phyloP scores from a whole-genome alignment of 2,888 invertebrate species.

The Agrotis segetum region DNA sequence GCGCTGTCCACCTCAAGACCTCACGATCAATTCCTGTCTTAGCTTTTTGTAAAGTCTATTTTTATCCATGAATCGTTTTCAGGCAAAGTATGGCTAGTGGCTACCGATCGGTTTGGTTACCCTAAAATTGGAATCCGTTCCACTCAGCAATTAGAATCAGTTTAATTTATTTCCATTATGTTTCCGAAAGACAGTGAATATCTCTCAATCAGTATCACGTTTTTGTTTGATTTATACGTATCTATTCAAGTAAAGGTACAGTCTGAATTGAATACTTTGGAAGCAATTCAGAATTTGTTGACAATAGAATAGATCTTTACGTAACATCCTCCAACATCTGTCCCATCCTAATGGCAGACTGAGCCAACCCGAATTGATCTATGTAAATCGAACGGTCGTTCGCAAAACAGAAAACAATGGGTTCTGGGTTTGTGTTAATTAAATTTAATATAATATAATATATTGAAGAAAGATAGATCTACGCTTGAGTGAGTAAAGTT shows the following conservation, averaged over 20 bases:
- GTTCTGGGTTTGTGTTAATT: constrained; percentile 6
- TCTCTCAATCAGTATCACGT: neutral
- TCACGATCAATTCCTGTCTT: constrained; percentile 47
- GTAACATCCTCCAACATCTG: neutral
- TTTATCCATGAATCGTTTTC: constrained; percentile 46
- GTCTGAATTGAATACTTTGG: neutral
- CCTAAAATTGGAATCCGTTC: neutral
- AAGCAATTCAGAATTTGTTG: neutral
- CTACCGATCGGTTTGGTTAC: constrained; percentile 5
- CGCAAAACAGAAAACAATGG: constrained; percentile 14
- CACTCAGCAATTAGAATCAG: neutral
- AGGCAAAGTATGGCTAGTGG: constrained; percentile 36
- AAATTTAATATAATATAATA: constrained; percentile 4
- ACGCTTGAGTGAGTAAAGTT: neutral
- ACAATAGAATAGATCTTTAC: constrained; percentile 5
- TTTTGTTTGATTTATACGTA: neutral
- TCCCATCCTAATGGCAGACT: neutral
- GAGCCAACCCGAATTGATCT: constrained; percentile 6
- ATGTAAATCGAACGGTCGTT: constrained; percentile 12
- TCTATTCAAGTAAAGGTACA: neutral
- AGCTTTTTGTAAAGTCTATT: constrained; percentile 52
- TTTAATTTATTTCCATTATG: neutral
- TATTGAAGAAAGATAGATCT: neutral
- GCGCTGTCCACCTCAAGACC: constrained; percentile 42
- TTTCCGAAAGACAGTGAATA: neutral